phyloP scores from a whole-genome alignment of 2,113 vertebrate genomes.

The Patagioenas fasciata region DNA sequence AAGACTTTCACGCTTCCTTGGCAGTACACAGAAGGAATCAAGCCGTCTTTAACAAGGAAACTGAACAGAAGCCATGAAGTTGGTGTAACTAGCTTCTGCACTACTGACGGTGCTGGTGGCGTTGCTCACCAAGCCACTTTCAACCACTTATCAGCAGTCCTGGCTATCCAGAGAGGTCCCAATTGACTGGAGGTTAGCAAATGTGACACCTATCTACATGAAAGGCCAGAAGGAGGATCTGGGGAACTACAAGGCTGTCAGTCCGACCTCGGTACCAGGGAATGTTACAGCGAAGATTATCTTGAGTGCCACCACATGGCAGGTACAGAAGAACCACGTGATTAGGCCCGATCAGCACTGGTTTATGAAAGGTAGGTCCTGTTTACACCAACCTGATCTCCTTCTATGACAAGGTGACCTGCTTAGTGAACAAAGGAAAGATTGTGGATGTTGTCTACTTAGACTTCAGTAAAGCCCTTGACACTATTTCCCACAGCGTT shows the following conservation, averaged over 20 bases:
- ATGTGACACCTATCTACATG: not conserved
- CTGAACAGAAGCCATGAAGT: not conserved
- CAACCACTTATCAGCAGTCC: not conserved
- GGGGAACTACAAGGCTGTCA: not conserved
- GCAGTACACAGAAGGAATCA: not conserved
- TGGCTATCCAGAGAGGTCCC: not conserved
- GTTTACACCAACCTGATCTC: not conserved
- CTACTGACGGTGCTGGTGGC: not conserved
- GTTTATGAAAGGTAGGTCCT: not conserved
- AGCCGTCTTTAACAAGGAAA: not conserved
- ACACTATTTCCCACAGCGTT: not conserved
- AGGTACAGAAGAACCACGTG: not conserved
- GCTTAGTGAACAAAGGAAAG: not conserved
- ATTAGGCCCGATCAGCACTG: not conserved
- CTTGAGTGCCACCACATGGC: not conserved
- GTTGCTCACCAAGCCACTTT: not conserved
- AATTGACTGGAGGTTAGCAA: not conserved
- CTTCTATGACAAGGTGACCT: not conserved
- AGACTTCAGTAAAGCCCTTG: not conserved
- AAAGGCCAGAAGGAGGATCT: not conserved
- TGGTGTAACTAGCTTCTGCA: not conserved
- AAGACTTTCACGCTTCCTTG: not conserved
- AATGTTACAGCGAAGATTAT: not conserved
- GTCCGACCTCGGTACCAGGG: fast-evolving
- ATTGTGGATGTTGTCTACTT: not conserved